Evolutionary conservation across 2,113 vertebrate genomes (phyloP).

Genomic region (Dasyornis broadbenti): DNA sequence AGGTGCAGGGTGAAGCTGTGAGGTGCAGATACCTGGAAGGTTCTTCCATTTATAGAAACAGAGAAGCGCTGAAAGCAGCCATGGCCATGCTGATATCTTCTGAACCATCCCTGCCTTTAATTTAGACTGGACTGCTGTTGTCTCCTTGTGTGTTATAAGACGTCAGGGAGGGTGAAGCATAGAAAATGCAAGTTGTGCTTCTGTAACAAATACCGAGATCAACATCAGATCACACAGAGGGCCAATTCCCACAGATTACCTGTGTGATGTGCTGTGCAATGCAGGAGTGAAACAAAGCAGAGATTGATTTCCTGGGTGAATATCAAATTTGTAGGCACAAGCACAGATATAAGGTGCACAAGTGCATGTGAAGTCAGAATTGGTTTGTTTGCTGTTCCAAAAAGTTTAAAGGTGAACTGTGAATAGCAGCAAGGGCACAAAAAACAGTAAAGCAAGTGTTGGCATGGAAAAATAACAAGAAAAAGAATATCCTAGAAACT

Average conservation of each 20-base stretch:
- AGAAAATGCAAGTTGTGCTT: background rate
- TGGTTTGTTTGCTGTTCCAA: background rate
- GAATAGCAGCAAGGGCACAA: background rate
- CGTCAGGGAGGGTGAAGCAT: background rate
- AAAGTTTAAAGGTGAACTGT: background rate
- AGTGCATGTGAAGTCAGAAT: background rate
- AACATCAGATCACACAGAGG: background rate
- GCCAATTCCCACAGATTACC: background rate
- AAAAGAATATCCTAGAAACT: background rate
- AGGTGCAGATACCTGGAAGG: background rate
- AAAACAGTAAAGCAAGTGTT: background rate
- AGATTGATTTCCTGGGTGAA: background rate
- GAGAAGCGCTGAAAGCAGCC: background rate
- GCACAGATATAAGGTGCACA: fast-evolving
- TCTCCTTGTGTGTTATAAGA: background rate
- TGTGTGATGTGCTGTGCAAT: background rate
- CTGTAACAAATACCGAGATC: background rate
- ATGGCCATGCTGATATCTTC: background rate
- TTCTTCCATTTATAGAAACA: background rate
- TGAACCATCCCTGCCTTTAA: background rate
- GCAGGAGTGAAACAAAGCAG: background rate
- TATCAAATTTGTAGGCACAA: background rate
- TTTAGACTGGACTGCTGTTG: background rate
- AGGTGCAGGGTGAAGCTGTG: background rate
- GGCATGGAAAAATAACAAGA: background rate